Evolutionary conservation across 1,140 invertebrate species (phyloP), one percentile per base, ranked within the genome.

Genomic region (Drosophila santomea): DNA sequence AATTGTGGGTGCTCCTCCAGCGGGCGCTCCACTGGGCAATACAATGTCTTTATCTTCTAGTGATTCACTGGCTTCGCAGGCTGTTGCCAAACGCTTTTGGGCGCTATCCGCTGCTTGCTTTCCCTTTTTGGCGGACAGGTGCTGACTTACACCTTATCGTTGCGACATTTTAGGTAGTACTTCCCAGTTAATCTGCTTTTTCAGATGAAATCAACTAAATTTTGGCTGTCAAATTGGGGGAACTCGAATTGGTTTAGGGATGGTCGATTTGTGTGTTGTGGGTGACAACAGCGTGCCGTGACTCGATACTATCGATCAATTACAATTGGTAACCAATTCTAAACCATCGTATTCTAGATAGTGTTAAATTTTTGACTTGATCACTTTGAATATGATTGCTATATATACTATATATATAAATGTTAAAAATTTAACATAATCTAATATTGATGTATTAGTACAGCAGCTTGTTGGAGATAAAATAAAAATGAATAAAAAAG

Each of bases 131-230:
- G 32, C 62, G 61, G 64, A 39, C 63, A 38, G 57, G 68, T 67
- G 76, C 62, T 51, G 47, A 50, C 72, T 47, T 43, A 68, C 51
- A 44, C 17, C 45, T 68, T 82, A 88, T 12, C 71, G 69, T 38
- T 45, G 64, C 39, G 74, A 56, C 82, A 88, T 86, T 62, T 45
- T 47, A 23, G 20, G 71, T 52, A 57, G 41, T 58, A 28, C 23
- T 51, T 38, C 28, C 62, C 32, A 62, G 5, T 20, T 60, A 59
- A 59, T 62, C 11, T 81, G 59, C 68, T 71, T 23, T 55, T 54
- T 55, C 44, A 62, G 43, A 44, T 45, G 38, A 62, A 62, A 54
- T 51, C 45, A 43, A 45, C 39, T 25, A 28, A 52, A 50, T 41
- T 66, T 66, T 48, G 45, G 20, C 35, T 59, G 36, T 59, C 45